phyloP scores from a whole-genome alignment of 1,140 invertebrate species.

The Cryptotermes secundus region DNA sequence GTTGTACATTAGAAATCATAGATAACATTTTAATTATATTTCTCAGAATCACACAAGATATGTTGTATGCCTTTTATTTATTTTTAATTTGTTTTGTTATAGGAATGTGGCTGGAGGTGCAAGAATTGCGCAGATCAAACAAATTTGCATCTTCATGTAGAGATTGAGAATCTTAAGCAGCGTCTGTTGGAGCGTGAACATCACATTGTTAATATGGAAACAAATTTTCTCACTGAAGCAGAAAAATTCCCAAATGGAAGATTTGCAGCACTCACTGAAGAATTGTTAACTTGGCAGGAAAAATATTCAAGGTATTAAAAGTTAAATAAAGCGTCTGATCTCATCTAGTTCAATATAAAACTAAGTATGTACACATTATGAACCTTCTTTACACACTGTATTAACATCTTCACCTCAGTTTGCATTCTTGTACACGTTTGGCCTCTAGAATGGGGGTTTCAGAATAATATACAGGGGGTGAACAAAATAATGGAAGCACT shows the following conservation, averaged over 20 bases:
- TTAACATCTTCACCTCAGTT: too few relatives aligned
- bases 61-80: conserved; percentile 30
- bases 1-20: too few relatives aligned
- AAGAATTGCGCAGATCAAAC: conserved; percentile 50
- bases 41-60: too few relatives aligned
- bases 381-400: too few relatives aligned
- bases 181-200: conserved; percentile 75
- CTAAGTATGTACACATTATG: too few relatives aligned
- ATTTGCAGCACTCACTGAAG: conserved; percentile 77
- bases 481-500: too few relatives aligned
- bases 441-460: too few relatives aligned
- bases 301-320: conserved; percentile 77
- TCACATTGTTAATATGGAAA: conserved; percentile 82
- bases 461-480: too few relatives aligned
- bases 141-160: conserved; percentile 75
- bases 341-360: too few relatives aligned
- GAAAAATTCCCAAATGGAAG: conserved; percentile 72
- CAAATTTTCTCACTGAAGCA: conserved; percentile 77
- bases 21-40: too few relatives aligned
- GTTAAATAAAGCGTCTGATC: too few relatives aligned
- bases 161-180: conserved; percentile 84
- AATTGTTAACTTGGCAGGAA: conserved; percentile 83
- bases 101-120: conserved; percentile 61
- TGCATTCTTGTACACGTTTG: too few relatives aligned
- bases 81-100: conserved; percentile 39